phyloP scores from a whole-genome alignment of 2,888 invertebrate species.

The Atrina japonica region DNA sequence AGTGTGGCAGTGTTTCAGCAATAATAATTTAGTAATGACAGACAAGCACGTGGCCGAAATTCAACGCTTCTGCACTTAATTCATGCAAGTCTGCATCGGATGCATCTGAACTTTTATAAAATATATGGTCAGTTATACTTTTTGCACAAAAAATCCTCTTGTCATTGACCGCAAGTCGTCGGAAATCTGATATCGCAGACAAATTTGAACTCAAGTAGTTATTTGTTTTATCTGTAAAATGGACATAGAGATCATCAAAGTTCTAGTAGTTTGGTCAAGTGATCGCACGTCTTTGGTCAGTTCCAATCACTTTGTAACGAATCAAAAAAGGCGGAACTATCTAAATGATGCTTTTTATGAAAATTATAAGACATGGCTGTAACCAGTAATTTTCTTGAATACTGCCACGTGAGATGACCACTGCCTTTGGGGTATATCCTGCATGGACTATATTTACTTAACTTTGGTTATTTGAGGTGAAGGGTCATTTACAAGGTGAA shows the following conservation, averaged over 20 bases:
- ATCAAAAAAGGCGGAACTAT: too few relatives aligned
- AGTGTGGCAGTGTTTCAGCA: not conserved
- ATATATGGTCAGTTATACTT: not conserved
- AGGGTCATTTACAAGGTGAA: constrained; percentile 17
- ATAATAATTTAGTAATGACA: not conserved
- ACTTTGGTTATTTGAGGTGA: constrained; percentile 20
- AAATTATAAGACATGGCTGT: not conserved
- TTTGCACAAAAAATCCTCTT: too few relatives aligned
- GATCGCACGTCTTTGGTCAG: too few relatives aligned
- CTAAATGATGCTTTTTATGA: constrained; percentile 2
- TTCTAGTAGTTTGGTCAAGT: too few relatives aligned
- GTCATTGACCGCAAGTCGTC: too few relatives aligned
- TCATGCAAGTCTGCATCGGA: not conserved
- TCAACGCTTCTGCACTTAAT: not conserved
- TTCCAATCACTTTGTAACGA: too few relatives aligned
- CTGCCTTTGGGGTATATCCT: constrained; percentile 7
- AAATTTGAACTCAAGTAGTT: too few relatives aligned
- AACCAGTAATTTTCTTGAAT: constrained; percentile 24
- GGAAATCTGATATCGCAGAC: too few relatives aligned
- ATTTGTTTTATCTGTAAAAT: too few relatives aligned
- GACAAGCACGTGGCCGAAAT: constrained; percentile 1
- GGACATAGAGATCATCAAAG: too few relatives aligned
- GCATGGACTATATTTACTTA: constrained; percentile 26
- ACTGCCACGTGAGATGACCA: constrained; percentile 22
- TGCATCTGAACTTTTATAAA: not conserved